These are phyloP conservation scores for Taphrorychus bicolor DNA, from an alignment of 2,888 invertebrate genomes.

Conservation along the genomic window DNA sequence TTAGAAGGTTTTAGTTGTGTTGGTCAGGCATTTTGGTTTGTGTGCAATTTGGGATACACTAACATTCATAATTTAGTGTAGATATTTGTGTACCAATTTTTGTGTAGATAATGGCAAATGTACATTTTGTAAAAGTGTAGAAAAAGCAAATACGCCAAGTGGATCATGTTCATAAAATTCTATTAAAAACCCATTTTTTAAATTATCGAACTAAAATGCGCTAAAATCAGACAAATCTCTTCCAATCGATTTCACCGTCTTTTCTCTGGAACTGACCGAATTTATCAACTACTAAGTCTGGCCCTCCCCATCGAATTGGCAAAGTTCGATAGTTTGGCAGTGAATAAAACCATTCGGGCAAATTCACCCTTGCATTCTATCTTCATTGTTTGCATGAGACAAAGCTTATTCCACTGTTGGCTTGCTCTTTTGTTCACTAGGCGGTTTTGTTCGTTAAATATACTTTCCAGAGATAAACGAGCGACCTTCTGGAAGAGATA, in stretches of 20 bases:
- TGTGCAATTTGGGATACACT: too few relatives aligned
- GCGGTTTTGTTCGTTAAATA: background rate
- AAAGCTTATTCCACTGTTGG: background rate
- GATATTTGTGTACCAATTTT: too few relatives aligned
- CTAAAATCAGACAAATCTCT: background rate
- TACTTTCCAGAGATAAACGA: slow-evolving; percentile 2
- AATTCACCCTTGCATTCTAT: slow-evolving; percentile 5
- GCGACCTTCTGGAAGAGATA: background rate
- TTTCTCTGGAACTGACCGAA: background rate
- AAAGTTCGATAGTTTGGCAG: slow-evolving; percentile 2
- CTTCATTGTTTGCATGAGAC: background rate
- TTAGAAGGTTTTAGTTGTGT: too few relatives aligned
- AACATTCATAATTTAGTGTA: too few relatives aligned
- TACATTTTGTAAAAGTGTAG: too few relatives aligned
- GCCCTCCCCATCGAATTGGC: background rate
- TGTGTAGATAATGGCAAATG: too few relatives aligned
- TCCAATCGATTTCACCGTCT: background rate
- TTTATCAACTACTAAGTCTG: slow-evolving; percentile 3
- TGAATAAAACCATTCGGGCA: slow-evolving; percentile 3
- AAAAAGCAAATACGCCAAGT: too few relatives aligned
- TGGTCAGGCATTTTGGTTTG: too few relatives aligned
- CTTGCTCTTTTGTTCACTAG: background rate
- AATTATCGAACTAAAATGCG: too few relatives aligned
- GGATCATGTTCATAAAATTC: too few relatives aligned
- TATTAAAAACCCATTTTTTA: too few relatives aligned